Percentiles rank a stretch among this genome's conserved stretches.
Conservation (phyloP, 2,797 vertebrate species). For the Tenualosa thibaudeaui region DNA sequence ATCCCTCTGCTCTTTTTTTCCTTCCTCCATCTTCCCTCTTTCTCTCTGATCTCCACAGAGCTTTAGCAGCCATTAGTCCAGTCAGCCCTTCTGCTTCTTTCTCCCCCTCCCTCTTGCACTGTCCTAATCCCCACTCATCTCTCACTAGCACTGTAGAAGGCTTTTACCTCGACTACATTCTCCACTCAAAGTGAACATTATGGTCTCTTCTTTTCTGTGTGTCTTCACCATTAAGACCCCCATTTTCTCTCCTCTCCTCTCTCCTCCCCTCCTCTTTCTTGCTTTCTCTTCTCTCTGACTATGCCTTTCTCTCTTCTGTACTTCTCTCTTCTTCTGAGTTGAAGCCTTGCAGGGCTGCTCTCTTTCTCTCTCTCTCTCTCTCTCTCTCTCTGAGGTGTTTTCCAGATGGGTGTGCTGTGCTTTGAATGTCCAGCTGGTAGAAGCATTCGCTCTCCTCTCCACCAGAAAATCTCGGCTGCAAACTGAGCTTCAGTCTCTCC, state of each 20-base stretch:
- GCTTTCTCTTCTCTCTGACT: background rate
- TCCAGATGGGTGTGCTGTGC: conserved; percentile 57
- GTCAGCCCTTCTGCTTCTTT: background rate
- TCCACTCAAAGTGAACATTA: conserved; percentile 6
- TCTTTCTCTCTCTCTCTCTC: background rate
- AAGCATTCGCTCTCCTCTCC: conserved; percentile 56
- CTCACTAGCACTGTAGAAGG: background rate
- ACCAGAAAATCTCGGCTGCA: conserved; percentile 36
- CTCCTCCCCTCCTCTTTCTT: background rate
- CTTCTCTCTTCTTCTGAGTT: conserved; percentile 1
- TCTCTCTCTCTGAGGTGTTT: conserved; percentile 49
- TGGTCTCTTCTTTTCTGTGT: background rate
- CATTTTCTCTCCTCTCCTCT: background rate
- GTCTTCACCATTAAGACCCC: background rate
- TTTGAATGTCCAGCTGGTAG: conserved; percentile 55
- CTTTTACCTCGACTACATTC: background rate
- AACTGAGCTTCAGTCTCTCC: background rate
- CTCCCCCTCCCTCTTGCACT: background rate
- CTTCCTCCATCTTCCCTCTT: background rate
- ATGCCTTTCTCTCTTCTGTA: background rate
- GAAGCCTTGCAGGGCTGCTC: too few relatives aligned
- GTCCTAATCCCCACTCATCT: background rate
- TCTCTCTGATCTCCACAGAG: background rate
- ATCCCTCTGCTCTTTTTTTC: background rate
- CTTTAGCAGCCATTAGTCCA: background rate